Evolutionary conservation across 1,140 invertebrate species (phyloP).

Genomic region (Lepidurus apus): DNA sequence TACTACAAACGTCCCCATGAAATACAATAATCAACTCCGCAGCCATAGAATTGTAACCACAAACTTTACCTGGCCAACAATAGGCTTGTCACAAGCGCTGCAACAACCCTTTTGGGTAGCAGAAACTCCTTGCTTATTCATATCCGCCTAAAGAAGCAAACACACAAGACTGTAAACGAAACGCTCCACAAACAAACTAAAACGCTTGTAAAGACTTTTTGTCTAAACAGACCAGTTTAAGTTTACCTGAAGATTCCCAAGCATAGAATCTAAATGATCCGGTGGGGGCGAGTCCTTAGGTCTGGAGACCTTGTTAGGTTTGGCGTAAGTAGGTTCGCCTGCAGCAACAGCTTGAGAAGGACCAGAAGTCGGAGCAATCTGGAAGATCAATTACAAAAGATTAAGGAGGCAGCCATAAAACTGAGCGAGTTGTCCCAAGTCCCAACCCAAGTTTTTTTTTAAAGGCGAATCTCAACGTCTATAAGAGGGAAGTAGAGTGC

Average conservation of each 20-base stretch:
- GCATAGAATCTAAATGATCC: conserved; percentile 82
- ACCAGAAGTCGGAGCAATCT: conserved; percentile 7
- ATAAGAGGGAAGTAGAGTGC: background rate
- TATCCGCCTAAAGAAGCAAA: conserved; percentile 58
- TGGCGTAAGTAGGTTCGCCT: conserved; percentile 64
- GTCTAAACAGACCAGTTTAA: background rate
- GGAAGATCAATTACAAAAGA: conserved; percentile 10
- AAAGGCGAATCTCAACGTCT: background rate
- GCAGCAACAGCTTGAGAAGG: conserved; percentile 25
- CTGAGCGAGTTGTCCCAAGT: background rate
- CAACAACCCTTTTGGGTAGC: conserved; percentile 97
- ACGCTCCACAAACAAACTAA: background rate
- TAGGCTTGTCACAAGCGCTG: conserved; percentile 94
- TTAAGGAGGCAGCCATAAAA: background rate
- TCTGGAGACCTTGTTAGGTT: conserved; percentile 57
- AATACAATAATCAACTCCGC: background rate
- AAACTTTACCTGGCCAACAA: conserved; percentile 81
- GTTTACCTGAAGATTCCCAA: conserved; percentile 70
- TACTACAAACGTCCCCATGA: background rate
- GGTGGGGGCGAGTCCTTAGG: conserved; percentile 42
- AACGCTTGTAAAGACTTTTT: no score
- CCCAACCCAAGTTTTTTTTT: background rate
- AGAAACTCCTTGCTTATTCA: conserved; percentile 94
- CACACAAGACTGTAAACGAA: conserved; percentile 29
- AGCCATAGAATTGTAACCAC: conserved; percentile 23